Evolutionary conservation across 2,888 invertebrate species (phyloP).

Genomic region (Pasiphila rectangulata): DNA sequence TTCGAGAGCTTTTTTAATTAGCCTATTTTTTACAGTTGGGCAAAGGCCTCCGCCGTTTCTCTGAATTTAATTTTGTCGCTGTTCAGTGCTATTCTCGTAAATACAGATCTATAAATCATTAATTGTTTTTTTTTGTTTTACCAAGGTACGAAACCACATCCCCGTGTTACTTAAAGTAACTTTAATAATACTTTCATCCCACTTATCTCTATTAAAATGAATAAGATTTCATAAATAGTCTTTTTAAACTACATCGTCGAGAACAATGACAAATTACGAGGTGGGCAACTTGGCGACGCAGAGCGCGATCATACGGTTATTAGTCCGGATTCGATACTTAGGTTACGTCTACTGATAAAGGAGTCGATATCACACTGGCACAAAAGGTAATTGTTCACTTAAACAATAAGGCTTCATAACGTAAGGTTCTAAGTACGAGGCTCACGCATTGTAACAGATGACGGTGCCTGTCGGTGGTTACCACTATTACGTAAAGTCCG

Average conservation of each 20-base stretch:
- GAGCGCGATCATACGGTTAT: constrained; percentile 48
- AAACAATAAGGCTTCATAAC: constrained; percentile 76
- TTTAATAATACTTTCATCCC: too few relatives aligned
- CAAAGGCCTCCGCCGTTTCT: too few relatives aligned
- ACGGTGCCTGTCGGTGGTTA: constrained; percentile 38
- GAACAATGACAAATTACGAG: constrained; percentile 66
- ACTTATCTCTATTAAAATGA: too few relatives aligned
- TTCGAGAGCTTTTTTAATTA: too few relatives aligned
- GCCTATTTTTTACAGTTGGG: too few relatives aligned
- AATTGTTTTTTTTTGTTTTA: too few relatives aligned
- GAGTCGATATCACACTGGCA: constrained; percentile 64
- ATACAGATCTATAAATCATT: too few relatives aligned
- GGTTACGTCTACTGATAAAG: constrained; percentile 71
- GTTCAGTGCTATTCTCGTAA: too few relatives aligned
- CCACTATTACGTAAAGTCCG: constrained; percentile 30
- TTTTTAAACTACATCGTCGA: constrained; percentile 16
- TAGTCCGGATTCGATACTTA: constrained; percentile 63
- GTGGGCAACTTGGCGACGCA: constrained; percentile 3
- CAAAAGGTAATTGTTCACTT: constrained; percentile 80
- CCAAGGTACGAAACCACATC: too few relatives aligned
- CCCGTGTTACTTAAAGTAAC: too few relatives aligned
- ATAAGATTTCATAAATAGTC: constrained; percentile 1
- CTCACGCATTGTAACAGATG: constrained; percentile 47
- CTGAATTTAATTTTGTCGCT: too few relatives aligned
- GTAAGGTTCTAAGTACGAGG: constrained; percentile 71